Evolutionary conservation across 2,113 vertebrate genomes (phyloP), one percentile per base, ranked within the genome.

Genomic region (Bombycilla garrulus): DNA sequence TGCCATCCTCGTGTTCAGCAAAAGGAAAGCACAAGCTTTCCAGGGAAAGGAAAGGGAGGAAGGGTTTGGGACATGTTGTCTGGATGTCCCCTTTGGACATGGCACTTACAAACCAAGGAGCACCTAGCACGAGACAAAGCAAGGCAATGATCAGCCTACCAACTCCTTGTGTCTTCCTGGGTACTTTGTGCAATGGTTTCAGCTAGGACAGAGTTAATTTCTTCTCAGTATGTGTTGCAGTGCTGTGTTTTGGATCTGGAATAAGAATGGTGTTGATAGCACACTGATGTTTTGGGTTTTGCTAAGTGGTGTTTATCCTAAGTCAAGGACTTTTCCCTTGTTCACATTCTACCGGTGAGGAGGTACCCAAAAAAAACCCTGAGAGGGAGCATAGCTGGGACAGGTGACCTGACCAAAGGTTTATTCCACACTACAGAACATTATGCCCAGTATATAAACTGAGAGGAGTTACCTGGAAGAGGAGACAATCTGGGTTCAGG

Each of bases 81-180:
- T 42, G 53, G 79, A 29, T 0, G 2, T 22, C 56, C 21, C 12
- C 12, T 73, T 85, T 50, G 13, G 33, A 45, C 15, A 9, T 64
- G 35, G 50, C 42, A 15, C 72, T 71, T 65, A 53, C 26, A 88
- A 82, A 74, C 19, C 1, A 0, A 56, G 38, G 36, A 57, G 15
- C 1, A 0, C 21, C 15, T 35, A 48, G 45, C 36, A 57, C 0
- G 1, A 36, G 24, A 29, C 33, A 65, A 73, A 53, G 12, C 25
- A 22, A 50, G 48, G 25, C 61, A 48, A 3, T 8, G 26, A 29
- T 33, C 56, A 38, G 24, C 47, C 51, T 42, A 16, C 23, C 16
- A 35, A 1, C 15, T 80, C 36, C 17, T 65, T 40, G 21, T 29
- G n/a, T 35, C 54, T 44, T 47, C 86, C 45, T 40, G 11, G 28